Evolutionary conservation across 1,140 invertebrate species (phyloP), one percentile per base, ranked within the genome.

Genomic region (Drosophila nannoptera): DNA sequence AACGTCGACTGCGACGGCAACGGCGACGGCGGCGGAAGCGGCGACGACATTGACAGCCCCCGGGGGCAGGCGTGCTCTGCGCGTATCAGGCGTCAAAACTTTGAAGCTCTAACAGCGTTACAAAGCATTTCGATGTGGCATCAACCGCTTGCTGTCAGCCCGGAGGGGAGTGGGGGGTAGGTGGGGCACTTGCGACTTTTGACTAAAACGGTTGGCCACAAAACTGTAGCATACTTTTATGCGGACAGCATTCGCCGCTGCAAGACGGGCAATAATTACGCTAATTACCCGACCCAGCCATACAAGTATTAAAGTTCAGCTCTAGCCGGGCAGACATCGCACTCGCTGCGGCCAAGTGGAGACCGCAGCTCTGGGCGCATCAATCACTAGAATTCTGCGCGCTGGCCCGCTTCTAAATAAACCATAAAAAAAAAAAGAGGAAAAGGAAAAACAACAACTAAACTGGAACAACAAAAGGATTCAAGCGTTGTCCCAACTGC

Each of bases 191-290:
- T 49, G 48, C 16, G 11, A 35, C 36, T 40, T 38, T 53, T 42
- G 63, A 71, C 63, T 67, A 46, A 36, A 22, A 36, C 36, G n/a
- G 43, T 56, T 35, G 35, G 38, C 14, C 38, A 7, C 8, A 33
- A 62, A 72, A 75, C 11, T n/a, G 45, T 56, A 64, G 31, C 45
- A 49, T 61, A 60, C 50, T 58, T 80, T 61, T 29, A 31, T 22
- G 49, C 54, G 75, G 58, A 4, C 11, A 49, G 9, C 22, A 40
- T 4, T 38, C 7, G 16, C 12, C 7, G 46, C 55, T 54, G 71
- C 54, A 56, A 78, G 78, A 83, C 75, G 72, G 61, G 42, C 66
- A 53, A 84, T 84, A 84, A 84, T 84, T 84, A 75, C 76, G 81
- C 72, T 84, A 80, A 84, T 84, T 84, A 77, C 75, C 45, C 62